Percentiles rank a stretch among this genome's conserved stretches.
These are phyloP conservation scores for Apeltes quadracus DNA, from an alignment of 2,113 vertebrate species.

Conservation along the genomic window DNA sequence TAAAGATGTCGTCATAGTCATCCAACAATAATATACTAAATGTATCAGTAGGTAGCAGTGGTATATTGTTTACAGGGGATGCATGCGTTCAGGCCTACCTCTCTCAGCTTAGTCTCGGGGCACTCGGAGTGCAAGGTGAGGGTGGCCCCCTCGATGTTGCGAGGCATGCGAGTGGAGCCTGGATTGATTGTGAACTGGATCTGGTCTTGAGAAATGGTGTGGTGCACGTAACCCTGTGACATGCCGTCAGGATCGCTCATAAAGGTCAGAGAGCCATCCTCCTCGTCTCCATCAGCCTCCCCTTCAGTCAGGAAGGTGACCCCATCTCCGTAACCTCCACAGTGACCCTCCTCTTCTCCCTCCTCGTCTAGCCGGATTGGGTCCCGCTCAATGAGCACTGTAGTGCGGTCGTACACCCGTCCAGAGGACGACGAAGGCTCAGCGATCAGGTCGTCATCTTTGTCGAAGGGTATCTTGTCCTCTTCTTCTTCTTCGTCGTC, in stretches of 20 bases:
- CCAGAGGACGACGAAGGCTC: constrained; percentile 87
- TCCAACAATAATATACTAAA: neutral
- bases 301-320: constrained; percentile 90
- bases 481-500: constrained; percentile 69
- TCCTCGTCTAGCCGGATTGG: constrained; percentile 87
- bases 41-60: neutral
- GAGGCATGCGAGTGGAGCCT: constrained; percentile 96
- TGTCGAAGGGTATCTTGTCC: constrained; percentile 86
- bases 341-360: constrained; percentile 87
- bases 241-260: constrained; percentile 93
- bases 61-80: neutral
- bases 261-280: constrained; percentile 88
- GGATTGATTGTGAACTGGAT: constrained; percentile 98
- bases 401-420: constrained; percentile 94
- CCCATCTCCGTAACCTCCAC: constrained; percentile 85
- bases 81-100: constrained; percentile 77
- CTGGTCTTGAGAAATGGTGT: constrained; percentile 98
- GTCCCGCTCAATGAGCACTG: constrained; percentile 97
- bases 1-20: neutral
- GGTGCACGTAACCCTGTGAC: constrained; percentile 98
- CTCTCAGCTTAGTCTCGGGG: constrained; percentile 95
- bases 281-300: constrained; percentile 87
- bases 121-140: constrained; percentile 98
- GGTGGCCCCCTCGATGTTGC: constrained; percentile 97
- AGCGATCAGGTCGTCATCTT: constrained; percentile 83